Evolutionary conservation across 2,888 invertebrate genomes (phyloP).

Genomic region (Sarcophaga caerulescens): DNA sequence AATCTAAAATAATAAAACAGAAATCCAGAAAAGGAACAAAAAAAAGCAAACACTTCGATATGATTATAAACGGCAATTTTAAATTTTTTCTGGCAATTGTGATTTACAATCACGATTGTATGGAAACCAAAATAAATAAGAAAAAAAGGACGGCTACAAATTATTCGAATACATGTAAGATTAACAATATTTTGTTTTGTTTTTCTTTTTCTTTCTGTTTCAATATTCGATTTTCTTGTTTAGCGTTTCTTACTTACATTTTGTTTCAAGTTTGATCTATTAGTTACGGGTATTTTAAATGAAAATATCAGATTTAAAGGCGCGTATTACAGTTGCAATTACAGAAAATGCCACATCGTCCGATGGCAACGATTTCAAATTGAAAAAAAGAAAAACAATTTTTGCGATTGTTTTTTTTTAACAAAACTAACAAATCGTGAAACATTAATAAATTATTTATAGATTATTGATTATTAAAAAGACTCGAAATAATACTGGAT

Average conservation of each 20-base stretch:
- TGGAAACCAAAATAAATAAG: constrained; percentile 19
- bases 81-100: constrained; percentile 43
- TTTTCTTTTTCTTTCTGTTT: not conserved
- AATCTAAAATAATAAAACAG: too few relatives aligned
- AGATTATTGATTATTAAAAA: constrained; percentile 53
- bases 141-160: constrained; percentile 14
- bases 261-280: constrained; percentile 47
- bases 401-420: constrained; percentile 5
- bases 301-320: constrained; percentile 59
- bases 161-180: constrained; percentile 37
- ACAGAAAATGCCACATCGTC: constrained; percentile 51
- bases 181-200: constrained; percentile 28
- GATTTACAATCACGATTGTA: constrained; percentile 62
- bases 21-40: not conserved
- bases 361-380: constrained; percentile 22
- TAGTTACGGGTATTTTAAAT: constrained; percentile 49
- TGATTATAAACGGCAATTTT: constrained; percentile 43
- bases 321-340: constrained; percentile 68
- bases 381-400: not conserved
- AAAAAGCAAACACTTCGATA: constrained; percentile 7
- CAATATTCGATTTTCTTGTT: not conserved
- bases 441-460: constrained; percentile 57
- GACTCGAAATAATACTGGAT: constrained; percentile 1
- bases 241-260: not conserved
- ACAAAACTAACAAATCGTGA: constrained; percentile 46